Conservation (phyloP, 2,888 invertebrate genomes). For the Gryllus longicercus region DNA sequence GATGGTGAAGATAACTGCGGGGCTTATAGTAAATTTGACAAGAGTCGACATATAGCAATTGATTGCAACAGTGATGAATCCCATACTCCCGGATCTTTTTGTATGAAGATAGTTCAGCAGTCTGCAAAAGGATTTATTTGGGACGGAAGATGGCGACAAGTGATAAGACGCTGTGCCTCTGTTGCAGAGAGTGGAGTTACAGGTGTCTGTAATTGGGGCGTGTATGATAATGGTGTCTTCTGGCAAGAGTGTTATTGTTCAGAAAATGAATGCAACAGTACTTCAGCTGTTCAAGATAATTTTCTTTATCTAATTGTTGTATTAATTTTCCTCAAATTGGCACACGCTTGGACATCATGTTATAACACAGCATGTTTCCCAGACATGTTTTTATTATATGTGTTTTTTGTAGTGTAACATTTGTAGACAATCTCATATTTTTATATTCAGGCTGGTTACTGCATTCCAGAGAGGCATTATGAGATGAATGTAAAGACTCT, state of each 20-base stretch:
- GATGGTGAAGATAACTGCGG: slow-evolving; percentile 85
- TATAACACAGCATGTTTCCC: neutral
- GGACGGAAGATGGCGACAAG: slow-evolving; percentile 93
- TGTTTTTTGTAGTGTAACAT: too few species aligned
- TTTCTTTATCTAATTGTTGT: neutral
- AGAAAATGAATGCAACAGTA: slow-evolving; percentile 78
- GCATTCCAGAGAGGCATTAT: too few species aligned
- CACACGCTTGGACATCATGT: neutral
- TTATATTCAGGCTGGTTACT: too few species aligned
- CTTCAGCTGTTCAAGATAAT: slow-evolving; percentile 17
- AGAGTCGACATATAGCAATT: slow-evolving; percentile 78
- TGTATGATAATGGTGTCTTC: slow-evolving; percentile 89
- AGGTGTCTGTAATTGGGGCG: slow-evolving; percentile 95
- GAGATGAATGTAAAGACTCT: too few species aligned
- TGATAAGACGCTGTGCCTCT: slow-evolving; percentile 83
- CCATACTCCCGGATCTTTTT: slow-evolving; percentile 91
- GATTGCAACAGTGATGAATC: slow-evolving; percentile 95
- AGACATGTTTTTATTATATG: too few species aligned
- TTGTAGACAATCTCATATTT: too few species aligned
- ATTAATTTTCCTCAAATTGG: neutral
- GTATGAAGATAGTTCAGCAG: slow-evolving; percentile 91
- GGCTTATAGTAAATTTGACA: slow-evolving; percentile 81
- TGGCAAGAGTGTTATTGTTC: slow-evolving; percentile 97
- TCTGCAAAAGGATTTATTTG: slow-evolving; percentile 92
- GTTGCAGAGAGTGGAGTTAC: slow-evolving; percentile 88